These are phyloP conservation scores for Electrophaes corylata DNA, from an alignment of 2,888 invertebrate species.

Conservation along the genomic window DNA sequence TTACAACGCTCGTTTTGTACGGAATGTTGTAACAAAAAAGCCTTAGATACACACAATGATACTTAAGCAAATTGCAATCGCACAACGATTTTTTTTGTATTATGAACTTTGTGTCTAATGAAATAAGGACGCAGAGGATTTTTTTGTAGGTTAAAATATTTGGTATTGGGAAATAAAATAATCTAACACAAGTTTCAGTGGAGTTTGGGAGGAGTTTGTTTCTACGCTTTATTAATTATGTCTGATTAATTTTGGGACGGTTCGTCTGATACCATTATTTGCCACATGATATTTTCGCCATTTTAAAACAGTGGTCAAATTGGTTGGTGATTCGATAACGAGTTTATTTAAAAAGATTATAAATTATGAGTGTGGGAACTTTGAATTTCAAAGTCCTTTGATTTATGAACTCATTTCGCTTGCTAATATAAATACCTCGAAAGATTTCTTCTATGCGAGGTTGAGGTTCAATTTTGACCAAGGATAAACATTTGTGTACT, in stretches of 20 bases:
- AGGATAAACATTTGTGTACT: no score
- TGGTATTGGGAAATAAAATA: slow-evolving; percentile 68
- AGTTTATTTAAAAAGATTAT: slow-evolving; percentile 37
- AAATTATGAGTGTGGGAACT: slow-evolving; percentile 25
- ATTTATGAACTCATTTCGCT: neutral
- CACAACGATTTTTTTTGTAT: slow-evolving; percentile 28
- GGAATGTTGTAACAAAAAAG: slow-evolving; percentile 83
- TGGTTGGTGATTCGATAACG: slow-evolving; percentile 33
- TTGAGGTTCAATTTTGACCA: no score
- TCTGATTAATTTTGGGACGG: slow-evolving; percentile 79
- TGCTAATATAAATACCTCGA: neutral
- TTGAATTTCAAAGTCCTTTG: neutral
- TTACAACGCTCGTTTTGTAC: slow-evolving; percentile 83
- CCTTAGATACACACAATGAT: slow-evolving; percentile 79
- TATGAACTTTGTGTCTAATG: slow-evolving; percentile 41
- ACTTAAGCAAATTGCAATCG: slow-evolving; percentile 55
- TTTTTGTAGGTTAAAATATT: slow-evolving; percentile 32
- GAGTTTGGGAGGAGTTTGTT: slow-evolving; percentile 76
- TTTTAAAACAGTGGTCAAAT: slow-evolving; percentile 60
- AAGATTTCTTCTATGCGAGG: no score
- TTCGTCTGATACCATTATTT: slow-evolving; percentile 64
- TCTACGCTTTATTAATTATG: slow-evolving; percentile 82
- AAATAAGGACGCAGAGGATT: slow-evolving; percentile 29
- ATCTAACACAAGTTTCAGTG: slow-evolving; percentile 70
- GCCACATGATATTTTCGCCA: slow-evolving; percentile 57